Evolutionary conservation across 2,113 vertebrate species (phyloP), one percentile per base, ranked within the genome.

Genomic region (Salminus brasiliensis): DNA sequence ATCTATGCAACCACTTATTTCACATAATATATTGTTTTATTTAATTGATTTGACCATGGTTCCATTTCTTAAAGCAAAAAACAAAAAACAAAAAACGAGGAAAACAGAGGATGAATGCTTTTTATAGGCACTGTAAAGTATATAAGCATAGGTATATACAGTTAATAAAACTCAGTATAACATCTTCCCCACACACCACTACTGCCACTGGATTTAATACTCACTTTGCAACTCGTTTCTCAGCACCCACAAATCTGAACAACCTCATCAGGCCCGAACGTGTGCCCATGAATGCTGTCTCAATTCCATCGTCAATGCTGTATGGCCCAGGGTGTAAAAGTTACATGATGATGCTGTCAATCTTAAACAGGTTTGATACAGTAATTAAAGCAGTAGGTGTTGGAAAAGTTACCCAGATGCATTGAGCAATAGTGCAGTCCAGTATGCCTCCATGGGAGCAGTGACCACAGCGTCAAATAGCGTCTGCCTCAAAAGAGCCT

Each of bases 391-490:
- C 15, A n/a, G 1, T n/a, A 43, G 47, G 43, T 10, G 39, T 29
- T 32, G 10, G 32, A 66, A 8, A n/a, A 62, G 2, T 6, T 62
- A 62, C 97, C 88, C 85, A 36, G 97, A 95, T 80, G 87, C 74
- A 41, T 96, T 95, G 89, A 98, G 96, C 71, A 93, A 93, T 30
- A 98, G 81, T 0, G 95, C 93, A 0, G 96, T 98, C 97, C 97
- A 99, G 84, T 99, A 98, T 23, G 97, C 97, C 85, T 99, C 97
- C 94, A 99, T 94, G 43, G 97, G 97, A 52, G 97, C 97, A 0
- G 97, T 98, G 78, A 98, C 96, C 81, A 98, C 96, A 0, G 97
- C 95, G 5, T 99, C 97, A 52, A 98, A 97, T 12, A 99, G 88
- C 7, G 96, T 94, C 82, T 97, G 95, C 78, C 93, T 94, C 34